A percentile compares a stretch with the other conserved stretches of the same genome.
These are phyloP conservation scores for Drosophila percnosoma DNA, from an alignment of 2,888 invertebrate species.

Conservation along the genomic window DNA sequence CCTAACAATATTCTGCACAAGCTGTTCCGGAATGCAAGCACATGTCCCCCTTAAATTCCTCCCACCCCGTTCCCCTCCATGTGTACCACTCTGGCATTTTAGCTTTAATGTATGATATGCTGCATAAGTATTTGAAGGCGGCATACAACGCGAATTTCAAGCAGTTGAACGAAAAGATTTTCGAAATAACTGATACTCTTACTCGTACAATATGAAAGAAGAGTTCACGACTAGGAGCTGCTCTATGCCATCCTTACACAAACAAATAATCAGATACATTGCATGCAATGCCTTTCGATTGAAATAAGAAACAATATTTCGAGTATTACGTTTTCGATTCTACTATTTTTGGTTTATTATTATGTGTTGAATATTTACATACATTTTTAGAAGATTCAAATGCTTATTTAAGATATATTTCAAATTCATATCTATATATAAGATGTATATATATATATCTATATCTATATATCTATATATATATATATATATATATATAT, in stretches of 20 bases:
- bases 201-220: not conserved
- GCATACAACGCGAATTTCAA: not conserved
- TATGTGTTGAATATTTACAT: conserved; percentile 4
- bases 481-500: too few relatives aligned
- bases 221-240: not conserved
- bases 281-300: not conserved
- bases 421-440: not conserved
- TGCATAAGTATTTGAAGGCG: not conserved
- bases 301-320: not conserved
- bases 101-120: conserved; percentile 5
- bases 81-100: not conserved
- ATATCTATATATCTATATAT: too few relatives aligned
- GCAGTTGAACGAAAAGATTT: not conserved
- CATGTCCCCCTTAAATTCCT: not conserved
- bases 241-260: not conserved
- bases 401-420: not conserved
- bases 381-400: not conserved
- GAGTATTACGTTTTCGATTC: not conserved
- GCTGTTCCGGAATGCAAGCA: conserved; percentile 33
- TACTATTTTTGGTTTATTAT: not conserved
- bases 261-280: not conserved
- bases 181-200: not conserved
- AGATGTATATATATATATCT: too few relatives aligned
- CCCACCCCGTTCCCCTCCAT: not conserved
- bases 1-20: conserved; percentile 31